These are phyloP conservation scores for Tachina fera DNA, from an alignment of 2,888 invertebrate genomes.

Conservation along the genomic window DNA sequence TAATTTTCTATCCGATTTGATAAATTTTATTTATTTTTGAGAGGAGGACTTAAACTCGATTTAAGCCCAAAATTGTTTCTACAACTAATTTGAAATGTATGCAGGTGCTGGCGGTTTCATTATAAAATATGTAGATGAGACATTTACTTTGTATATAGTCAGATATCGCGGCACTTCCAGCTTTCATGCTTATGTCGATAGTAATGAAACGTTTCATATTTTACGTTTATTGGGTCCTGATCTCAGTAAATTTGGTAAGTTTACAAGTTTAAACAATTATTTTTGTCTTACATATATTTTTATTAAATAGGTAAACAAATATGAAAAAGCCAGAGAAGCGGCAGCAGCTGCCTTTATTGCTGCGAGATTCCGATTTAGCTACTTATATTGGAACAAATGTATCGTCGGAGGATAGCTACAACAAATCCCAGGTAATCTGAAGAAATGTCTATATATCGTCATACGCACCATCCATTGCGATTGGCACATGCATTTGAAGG, in stretches of 20 bases:
- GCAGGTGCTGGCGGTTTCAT: no score
- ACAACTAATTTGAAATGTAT: no score
- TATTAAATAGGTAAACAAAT: constrained; percentile 83
- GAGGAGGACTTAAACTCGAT: no score
- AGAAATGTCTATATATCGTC: constrained; percentile 84
- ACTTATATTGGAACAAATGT: constrained; percentile 24
- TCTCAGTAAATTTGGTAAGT: constrained; percentile 91
- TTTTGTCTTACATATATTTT: constrained; percentile 6
- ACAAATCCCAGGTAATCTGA: no score
- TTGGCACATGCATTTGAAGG: constrained; percentile 93
- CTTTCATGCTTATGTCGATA: constrained; percentile 93
- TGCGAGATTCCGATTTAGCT: constrained; percentile 69
- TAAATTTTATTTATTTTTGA: no score
- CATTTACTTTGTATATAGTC: constrained; percentile 77
- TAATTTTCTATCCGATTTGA: no score
- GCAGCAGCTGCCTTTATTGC: constrained; percentile 75
- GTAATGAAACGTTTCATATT: constrained; percentile 93
- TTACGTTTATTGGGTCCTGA: constrained; percentile 93
- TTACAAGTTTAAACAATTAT: neutral
- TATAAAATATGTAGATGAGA: no score
- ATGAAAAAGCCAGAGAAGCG: constrained; percentile 85
- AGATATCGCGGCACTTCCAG: constrained; percentile 95
- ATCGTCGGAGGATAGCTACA: neutral
- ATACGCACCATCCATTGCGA: constrained; percentile 92
- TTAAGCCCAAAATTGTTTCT: neutral